Evolutionary conservation across 1,140 invertebrate species (phyloP).

Genomic region (Zaprionus lachaisei): DNA sequence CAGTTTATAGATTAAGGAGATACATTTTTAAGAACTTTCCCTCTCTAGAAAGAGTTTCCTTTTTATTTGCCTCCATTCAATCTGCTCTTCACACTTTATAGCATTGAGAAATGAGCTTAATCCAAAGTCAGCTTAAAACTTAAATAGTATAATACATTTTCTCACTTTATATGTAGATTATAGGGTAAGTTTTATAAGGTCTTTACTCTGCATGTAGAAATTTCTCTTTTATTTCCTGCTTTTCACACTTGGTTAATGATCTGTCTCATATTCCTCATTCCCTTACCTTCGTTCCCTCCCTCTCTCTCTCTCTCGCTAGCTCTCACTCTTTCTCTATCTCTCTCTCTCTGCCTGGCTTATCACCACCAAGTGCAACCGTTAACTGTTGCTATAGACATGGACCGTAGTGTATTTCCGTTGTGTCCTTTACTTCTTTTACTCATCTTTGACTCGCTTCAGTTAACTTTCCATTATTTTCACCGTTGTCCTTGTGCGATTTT

Average conservation of each 20-base stretch:
- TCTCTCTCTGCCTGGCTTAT: neutral
- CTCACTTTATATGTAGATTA: neutral
- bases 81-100: neutral
- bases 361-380: neutral
- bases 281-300: neutral
- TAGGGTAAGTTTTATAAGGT: neutral
- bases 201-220: neutral
- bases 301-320: too few relatives aligned
- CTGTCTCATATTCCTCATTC: neutral
- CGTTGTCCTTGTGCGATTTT: slow-evolving; percentile 58
- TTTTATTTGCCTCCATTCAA: neutral
- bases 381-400: neutral
- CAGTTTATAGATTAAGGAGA: neutral
- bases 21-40: neutral
- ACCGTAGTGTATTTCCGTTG: slow-evolving; percentile 32
- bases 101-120: neutral
- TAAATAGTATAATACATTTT: neutral
- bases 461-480: slow-evolving; percentile 47
- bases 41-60: neutral
- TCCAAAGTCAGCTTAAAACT: neutral
- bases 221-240: neutral
- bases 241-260: slow-evolving; percentile 4
- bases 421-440: neutral
- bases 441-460: slow-evolving; percentile 48
- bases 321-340: too few relatives aligned